Evolutionary conservation across 37 sponge, comb jelly and placozoan species (phyloP).

Genomic region (Hexactinellida sp.): DNA sequence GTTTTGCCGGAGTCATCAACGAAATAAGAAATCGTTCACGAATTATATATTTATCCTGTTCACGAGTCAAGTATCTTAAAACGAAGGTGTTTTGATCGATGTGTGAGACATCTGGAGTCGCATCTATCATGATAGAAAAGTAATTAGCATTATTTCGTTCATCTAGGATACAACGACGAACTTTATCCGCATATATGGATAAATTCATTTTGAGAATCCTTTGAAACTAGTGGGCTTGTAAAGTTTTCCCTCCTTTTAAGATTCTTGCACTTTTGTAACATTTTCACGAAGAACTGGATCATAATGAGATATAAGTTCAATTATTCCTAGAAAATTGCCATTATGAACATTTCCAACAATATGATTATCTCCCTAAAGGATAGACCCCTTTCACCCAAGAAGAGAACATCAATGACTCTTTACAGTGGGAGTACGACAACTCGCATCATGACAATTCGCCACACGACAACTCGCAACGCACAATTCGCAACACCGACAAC

Average conservation of each 20-base stretch:
- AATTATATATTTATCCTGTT: background rate
- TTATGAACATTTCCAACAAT: background rate
- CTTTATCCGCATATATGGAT: conserved; percentile 15
- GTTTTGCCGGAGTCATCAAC: background rate
- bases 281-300: conserved; percentile 5
- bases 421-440: too few relatives aligned
- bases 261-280: background rate
- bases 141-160: conserved; percentile 2
- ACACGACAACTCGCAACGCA: too few relatives aligned
- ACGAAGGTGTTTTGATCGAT: conserved; percentile 18
- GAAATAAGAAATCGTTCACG: conserved; percentile 21
- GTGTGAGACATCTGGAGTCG: conserved; percentile 20
- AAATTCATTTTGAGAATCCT: conserved; percentile 7
- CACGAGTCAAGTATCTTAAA: conserved; percentile 6
- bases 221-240: background rate
- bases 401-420: too few relatives aligned
- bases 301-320: conserved; percentile 11
- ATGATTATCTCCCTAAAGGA: background rate
- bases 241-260: background rate
- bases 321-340: conserved; percentile 13
- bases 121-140: conserved; percentile 20
- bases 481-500: too few relatives aligned
- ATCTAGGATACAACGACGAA: background rate
- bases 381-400: background rate
- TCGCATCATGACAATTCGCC: too few relatives aligned